Base-by-base conservation (phyloP, 2,113 vertebrate species). In the Eleginops maclovinus region DNA sequence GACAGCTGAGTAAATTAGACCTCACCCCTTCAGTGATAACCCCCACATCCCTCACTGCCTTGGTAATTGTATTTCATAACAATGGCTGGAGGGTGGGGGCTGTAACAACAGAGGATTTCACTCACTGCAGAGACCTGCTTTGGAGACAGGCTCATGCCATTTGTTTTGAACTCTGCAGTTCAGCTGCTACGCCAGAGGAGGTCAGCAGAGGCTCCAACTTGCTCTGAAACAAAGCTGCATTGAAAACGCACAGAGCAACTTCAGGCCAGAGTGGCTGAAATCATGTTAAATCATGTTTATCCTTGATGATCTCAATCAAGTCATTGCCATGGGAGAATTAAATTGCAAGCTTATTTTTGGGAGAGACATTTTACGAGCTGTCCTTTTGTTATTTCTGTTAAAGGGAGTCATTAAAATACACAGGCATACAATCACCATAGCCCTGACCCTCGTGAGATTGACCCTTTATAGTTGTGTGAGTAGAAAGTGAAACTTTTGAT, bases 1-100 rank as follows among this genome's bases (percentile, higher is more conserved):
- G 61, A 67, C 92, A 93, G 92, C 92, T 93, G 92, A 75, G 82
- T 79, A 90, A 93, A 93, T 89, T n/a, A 83, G 76, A 79, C 72
- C 83, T 82, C 64, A 43, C 71, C 55, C 65, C 74, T 84, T 77
- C 58, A 59, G 81, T 66, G 74, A 83, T 61, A 47, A 72, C 59
- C 73, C 71, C 40, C 61, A 17, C 10, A 36, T 36, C 28, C 9
- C n/a, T 50, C 22, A 53, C 46, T 53, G 70, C 61, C 15, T 24
- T 15, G 43, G 31, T 41, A 54, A 86, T 51, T 53, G 51, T 40
- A 67, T 80, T 83, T 90, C 85, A 85, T 82, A 93, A 89, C 87
- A 89, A 89, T 65, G 78, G 84, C 61, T 55, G 65, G 61, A 83
- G 70, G 76, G 75, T 47, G 77, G 76, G 75, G 79, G 82, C 70